Evolutionary conservation across 2,888 invertebrate genomes (phyloP).

Genomic region (Leuctra nigra): DNA sequence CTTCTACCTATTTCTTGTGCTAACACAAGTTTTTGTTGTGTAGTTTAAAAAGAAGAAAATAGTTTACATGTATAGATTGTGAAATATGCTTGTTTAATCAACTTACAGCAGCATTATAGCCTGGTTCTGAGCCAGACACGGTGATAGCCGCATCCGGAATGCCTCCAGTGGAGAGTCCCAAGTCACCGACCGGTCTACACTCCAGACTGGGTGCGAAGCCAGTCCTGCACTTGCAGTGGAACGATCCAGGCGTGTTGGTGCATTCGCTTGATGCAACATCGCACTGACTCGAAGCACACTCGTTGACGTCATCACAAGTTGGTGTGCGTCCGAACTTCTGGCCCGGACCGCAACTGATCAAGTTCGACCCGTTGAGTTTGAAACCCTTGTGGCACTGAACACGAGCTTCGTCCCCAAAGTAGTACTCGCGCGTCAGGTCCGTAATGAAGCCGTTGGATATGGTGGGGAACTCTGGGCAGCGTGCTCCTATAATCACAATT

Average conservation of each 20-base stretch:
- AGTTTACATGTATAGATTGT: too few species aligned
- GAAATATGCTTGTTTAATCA: too few species aligned
- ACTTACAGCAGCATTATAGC: slow-evolving; percentile 73
- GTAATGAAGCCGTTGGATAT: slow-evolving; percentile 84
- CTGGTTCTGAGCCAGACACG: slow-evolving; percentile 74
- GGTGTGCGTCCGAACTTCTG: slow-evolving; percentile 40
- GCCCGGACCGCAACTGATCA: slow-evolving; percentile 77
- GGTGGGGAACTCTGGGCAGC: slow-evolving; percentile 67
- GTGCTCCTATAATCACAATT: slow-evolving; percentile 45
- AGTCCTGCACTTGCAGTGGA: slow-evolving; percentile 78
- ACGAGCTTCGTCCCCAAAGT: slow-evolving; percentile 82
- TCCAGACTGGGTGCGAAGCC: slow-evolving; percentile 82
- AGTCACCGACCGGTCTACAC: slow-evolving; percentile 83
- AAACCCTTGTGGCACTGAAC: slow-evolving; percentile 89
- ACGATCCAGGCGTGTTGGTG: slow-evolving; percentile 74
- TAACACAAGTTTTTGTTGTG: too few species aligned
- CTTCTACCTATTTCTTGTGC: too few species aligned
- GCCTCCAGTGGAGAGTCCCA: slow-evolving; percentile 81
- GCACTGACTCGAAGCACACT: slow-evolving; percentile 83
- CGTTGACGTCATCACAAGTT: slow-evolving; percentile 64
- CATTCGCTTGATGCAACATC: slow-evolving; percentile 87
- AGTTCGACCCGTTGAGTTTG: slow-evolving; percentile 67
- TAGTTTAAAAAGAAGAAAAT: too few species aligned
- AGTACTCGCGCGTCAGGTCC: slow-evolving; percentile 67
- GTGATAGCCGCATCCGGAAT: slow-evolving; percentile 85